These are phyloP conservation scores for Pygocentrus nattereri DNA, from an alignment of 2,797 vertebrate genomes.

Conservation along the genomic window DNA sequence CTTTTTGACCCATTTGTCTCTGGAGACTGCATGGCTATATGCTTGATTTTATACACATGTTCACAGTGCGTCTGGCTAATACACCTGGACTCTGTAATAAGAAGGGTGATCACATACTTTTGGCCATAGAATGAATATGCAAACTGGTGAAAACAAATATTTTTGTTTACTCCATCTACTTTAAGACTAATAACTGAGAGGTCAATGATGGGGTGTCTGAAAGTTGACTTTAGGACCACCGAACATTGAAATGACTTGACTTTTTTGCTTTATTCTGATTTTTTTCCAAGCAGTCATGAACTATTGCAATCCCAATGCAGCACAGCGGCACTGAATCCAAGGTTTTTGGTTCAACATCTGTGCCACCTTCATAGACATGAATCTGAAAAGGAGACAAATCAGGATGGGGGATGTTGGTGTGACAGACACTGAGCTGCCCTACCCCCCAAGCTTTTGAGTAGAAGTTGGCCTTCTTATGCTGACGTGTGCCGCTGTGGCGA, in stretches of 20 bases:
- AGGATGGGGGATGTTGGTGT: conserved; percentile 12
- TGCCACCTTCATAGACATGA: not conserved
- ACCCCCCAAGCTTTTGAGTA: conserved; percentile 18
- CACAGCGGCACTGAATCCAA: conserved; percentile 12
- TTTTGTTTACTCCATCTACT: too few relatives aligned
- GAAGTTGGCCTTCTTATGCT: conserved; percentile 18
- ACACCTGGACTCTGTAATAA: not conserved
- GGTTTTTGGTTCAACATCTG: conserved; percentile 5
- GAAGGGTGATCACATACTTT: too few relatives aligned
- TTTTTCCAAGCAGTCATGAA: conserved; percentile 36
- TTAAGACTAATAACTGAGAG: not conserved
- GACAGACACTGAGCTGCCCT: conserved; percentile 24
- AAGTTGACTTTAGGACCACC: too few relatives aligned
- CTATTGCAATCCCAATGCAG: conserved; percentile 36
- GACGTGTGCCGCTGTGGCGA: too few relatives aligned
- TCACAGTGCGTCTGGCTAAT: not conserved
- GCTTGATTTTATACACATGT: too few relatives aligned
- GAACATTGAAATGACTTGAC: conserved; percentile 19
- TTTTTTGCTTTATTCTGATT: too few relatives aligned
- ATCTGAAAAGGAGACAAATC: conserved; percentile 12
- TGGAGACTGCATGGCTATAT: not conserved
- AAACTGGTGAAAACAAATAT: too few relatives aligned
- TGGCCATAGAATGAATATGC: not conserved
- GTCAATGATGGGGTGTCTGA: not conserved
- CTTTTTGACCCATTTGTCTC: not conserved